Conservation (phyloP, 2,888 invertebrate genomes). For the Cantharis rufa region DNA sequence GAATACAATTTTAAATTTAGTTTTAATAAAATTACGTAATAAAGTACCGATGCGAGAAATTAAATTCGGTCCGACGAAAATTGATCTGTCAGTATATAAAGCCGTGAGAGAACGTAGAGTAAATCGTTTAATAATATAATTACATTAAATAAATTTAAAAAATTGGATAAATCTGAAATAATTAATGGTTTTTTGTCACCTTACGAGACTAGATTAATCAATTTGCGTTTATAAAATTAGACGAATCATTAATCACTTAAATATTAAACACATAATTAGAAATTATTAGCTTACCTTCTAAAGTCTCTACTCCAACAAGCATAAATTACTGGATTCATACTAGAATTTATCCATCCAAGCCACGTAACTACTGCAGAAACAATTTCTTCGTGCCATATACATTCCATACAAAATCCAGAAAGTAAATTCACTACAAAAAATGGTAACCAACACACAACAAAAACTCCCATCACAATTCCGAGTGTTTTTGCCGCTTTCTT, state of each 20-base stretch:
- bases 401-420: conserved; percentile 85
- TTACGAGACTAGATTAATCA: neutral
- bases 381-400: conserved; percentile 86
- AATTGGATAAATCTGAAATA: neutral
- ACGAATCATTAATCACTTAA: neutral
- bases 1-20: conserved; percentile 15
- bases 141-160: neutral
- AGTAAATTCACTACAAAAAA: conserved; percentile 94
- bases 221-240: neutral
- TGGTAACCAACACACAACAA: conserved; percentile 96
- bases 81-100: conserved; percentile 18
- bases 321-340: conserved; percentile 97
- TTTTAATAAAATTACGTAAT: conserved; percentile 14
- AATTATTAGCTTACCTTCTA: conserved; percentile 72
- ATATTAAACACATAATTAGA: neutral
- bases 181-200: neutral
- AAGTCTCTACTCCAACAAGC: conserved; percentile 99
- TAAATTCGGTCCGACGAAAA: conserved; percentile 17
- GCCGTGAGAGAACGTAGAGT: neutral
- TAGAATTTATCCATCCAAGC: conserved; percentile 95
- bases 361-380: conserved; percentile 89
- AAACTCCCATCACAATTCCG: conserved; percentile 96
- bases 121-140: neutral
- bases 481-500: conserved; percentile 97
- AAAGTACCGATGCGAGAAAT: conserved; percentile 19